These are phyloP conservation scores for Ooceraea biroi DNA, from an alignment of 1,140 invertebrate species.

Conservation along the genomic window DNA sequence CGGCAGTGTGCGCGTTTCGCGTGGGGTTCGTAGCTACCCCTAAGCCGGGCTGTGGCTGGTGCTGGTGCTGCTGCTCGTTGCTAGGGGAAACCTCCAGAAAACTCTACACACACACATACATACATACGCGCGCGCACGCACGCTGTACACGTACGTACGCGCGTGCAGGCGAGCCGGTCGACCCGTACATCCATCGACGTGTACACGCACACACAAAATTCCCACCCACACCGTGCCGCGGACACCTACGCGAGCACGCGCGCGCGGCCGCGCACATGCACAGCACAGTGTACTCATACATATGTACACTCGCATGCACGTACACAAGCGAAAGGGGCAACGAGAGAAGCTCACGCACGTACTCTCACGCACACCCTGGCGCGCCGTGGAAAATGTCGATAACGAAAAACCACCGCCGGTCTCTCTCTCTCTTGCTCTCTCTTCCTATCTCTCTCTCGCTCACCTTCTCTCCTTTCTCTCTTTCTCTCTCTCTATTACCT, in stretches of 20 bases:
- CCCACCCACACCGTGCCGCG: conserved; percentile 59
- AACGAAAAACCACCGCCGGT: conserved; percentile 84
- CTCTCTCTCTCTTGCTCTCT: conserved; percentile 68
- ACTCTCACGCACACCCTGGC: conserved; percentile 76
- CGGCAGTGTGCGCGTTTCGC: conserved; percentile 73
- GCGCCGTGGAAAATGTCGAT: conserved; percentile 85
- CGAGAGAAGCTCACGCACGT: conserved; percentile 75
- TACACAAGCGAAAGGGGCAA: conserved; percentile 63
- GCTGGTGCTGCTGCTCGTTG: conserved; percentile 83
- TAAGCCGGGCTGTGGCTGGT: conserved; percentile 84
- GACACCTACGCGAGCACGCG: conserved; percentile 59
- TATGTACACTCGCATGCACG: conserved; percentile 26
- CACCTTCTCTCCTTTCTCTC: conserved; percentile 34
- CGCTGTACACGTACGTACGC: conserved; percentile 52
- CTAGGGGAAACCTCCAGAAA: conserved; percentile 86
- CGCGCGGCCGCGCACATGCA: not conserved
- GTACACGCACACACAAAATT: conserved; percentile 64
- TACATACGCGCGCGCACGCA: conserved; percentile 67
- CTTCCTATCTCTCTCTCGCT: conserved; percentile 64
- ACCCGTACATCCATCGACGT: conserved; percentile 73
- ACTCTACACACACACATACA: conserved; percentile 81
- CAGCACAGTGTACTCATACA: conserved; percentile 33
- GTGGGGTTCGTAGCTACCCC: conserved; percentile 84
- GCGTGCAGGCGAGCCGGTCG: conserved; percentile 63
- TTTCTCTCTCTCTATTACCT: conserved; percentile 16